Evolutionary conservation across 2,113 vertebrate genomes (phyloP), one percentile per base, ranked within the genome.

Genomic region (Sprattus sprattus): DNA sequence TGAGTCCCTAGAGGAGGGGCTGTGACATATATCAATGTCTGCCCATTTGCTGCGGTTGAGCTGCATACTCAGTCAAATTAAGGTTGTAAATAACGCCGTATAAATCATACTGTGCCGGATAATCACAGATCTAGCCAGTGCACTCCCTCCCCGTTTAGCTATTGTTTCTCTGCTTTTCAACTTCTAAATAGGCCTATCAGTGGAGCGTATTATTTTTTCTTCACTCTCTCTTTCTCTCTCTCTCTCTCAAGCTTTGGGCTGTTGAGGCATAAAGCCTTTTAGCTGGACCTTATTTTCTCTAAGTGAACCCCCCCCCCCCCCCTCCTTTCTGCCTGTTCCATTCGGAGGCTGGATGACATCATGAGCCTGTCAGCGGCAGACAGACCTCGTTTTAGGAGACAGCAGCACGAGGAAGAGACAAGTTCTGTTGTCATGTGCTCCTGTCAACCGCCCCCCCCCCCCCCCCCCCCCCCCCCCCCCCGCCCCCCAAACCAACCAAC

Each of bases 21-120:
- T 39, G 71, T 78, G 71, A 78, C 71, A 78, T 78, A 78, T 78
- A 78, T 78, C 71, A 78, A 78, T 78, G 71, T 78, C 71, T 78
- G 71, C 71, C 71, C 25, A 39, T 78, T 78, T 78, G 71, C 71
- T 78, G 71, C 32, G 25, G 28, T 78, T 78, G 71, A 39, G 13
- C 28, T 78, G 71, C 71, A 78, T 78, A 78, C 71, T 78, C 71
- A 78, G 71, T 78, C 71, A 78, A 78, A 78, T 78, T 78, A 78
- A 78, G 71, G 71, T 78, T 78, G 71, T 78, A 78, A 78, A 78
- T 78, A 78, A 78, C 71, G 25, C 25, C 2, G 32, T 39, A 78
- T 78, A 78, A 78, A 78, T 78, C 71, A 39, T 44, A 78, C 28
- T 39, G 71, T 39, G 32, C 28, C 11, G 71, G 71, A 16, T 78